Evolutionary conservation across 2,113 vertebrate genomes (phyloP), one percentile per base, ranked within the genome.

Genomic region (Salvelinus namaycush): DNA sequence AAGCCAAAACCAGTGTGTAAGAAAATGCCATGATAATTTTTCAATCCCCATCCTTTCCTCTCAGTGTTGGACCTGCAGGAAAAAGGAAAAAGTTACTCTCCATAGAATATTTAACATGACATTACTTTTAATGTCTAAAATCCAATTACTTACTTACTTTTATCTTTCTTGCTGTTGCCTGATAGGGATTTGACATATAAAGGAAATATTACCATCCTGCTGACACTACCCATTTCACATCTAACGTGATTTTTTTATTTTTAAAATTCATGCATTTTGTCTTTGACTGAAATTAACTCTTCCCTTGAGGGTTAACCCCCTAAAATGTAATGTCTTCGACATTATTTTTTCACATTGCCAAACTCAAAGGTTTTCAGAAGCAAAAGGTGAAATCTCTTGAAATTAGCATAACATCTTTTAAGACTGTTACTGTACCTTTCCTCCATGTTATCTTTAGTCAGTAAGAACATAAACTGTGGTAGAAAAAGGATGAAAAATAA

Each of bases 1-100:
- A 1, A 70, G 1, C 13, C 18, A 77, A 75, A 89, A 4, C 48
- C 68, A 82, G 22, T 78, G 0, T 27, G 85, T 68, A 78, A 82
- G 2, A 66, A 81, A 54, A 59, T 6, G 3, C 76, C 72, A 67
- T 16, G 54, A 3, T 51, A 16, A 51, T 76, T 1, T 44, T 59
- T 65, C 65, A 20, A 1, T 20, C 54, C 90, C 54, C 90, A 91
- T 91, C 64, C 65, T 7, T 3, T 80, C 57, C n/a, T 60, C 68
- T 84, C 13, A 1, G 49, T 0, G 13, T 60, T 20, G 1, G 48
- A 68, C 4, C 69, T 75, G 72, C 18, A 76, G 76, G 81, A n/a
- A 7, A 14, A 60, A 22, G 5, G 3, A 60, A n/a, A 11, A 60
- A 14, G 11, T 51, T 16, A 3, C 2, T 51, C 11, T 51, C 12